These are phyloP conservation scores for Xerus rutilus DNA, from an alignment of 2,797 vertebrate species.

Conservation along the genomic window DNA sequence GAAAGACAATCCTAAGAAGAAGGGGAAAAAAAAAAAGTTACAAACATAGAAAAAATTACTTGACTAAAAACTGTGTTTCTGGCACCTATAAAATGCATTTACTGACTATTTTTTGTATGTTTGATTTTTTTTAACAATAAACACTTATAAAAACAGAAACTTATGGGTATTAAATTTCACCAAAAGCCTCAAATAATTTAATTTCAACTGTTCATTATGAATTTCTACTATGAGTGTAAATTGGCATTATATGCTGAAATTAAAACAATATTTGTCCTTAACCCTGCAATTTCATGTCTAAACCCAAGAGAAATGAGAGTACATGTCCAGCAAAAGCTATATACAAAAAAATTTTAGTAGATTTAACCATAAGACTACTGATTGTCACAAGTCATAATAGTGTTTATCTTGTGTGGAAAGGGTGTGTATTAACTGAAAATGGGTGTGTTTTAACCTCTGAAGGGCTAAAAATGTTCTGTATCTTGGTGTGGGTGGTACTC, in stretches of 20 bases:
- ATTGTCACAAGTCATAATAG: slow-evolving; percentile 21
- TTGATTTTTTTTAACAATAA: neutral
- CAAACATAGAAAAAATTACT: neutral
- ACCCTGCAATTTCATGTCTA: neutral
- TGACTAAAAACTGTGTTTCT: slow-evolving; percentile 5
- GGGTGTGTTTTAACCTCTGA: neutral
- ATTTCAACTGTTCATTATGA: slow-evolving; percentile 28
- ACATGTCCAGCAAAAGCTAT: neutral
- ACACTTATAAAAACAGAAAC: neutral
- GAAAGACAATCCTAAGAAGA: slow-evolving; percentile 76
- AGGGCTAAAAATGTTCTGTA: neutral
- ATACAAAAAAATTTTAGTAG: neutral
- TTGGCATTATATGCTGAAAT: neutral
- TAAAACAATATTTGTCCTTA: slow-evolving; percentile 55
- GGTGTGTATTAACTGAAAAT: neutral
- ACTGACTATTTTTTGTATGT: neutral
- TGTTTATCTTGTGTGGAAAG: neutral
- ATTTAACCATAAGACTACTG: neutral
- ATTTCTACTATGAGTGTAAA: neutral
- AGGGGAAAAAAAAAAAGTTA: neutral
- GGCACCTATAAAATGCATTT: slow-evolving; percentile 6
- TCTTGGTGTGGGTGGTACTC: neutral
- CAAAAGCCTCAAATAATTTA: slow-evolving; percentile 53
- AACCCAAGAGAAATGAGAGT: slow-evolving; percentile 14
- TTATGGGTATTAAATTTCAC: slow-evolving; percentile 55